These are phyloP conservation scores for Pogonocichla stellata DNA, from an alignment of 2,113 vertebrate genomes.

Conservation along the genomic window DNA sequence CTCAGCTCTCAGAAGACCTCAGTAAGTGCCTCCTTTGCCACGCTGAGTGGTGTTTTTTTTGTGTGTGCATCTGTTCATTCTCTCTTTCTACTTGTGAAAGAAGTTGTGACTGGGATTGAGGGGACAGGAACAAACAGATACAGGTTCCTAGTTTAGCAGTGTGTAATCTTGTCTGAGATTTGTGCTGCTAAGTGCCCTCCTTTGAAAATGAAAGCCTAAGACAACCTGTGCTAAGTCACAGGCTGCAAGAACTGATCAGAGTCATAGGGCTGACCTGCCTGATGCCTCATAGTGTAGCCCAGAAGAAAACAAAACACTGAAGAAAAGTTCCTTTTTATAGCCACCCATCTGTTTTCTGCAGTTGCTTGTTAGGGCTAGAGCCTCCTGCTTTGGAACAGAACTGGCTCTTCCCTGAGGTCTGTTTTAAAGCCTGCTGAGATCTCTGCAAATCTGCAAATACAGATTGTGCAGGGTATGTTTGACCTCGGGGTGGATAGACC, in stretches of 20 bases:
- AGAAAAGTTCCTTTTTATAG: background rate
- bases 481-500: background rate
- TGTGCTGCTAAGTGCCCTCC: background rate
- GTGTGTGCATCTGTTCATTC: background rate
- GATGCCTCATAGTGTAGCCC: background rate
- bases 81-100: background rate
- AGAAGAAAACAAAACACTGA: background rate
- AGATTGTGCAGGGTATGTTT: background rate
- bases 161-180: background rate
- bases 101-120: background rate
- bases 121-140: background rate
- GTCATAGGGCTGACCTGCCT: background rate
- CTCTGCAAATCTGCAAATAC: background rate
- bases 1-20: conserved; percentile 93
- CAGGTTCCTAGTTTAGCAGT: background rate
- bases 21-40: conserved; percentile 78
- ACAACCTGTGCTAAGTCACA: background rate
- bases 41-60: background rate
- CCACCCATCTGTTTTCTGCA: background rate
- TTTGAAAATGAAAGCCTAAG: background rate
- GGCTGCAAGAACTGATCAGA: background rate
- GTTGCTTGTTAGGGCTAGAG: background rate
- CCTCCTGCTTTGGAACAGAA: background rate
- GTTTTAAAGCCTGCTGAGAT: background rate
- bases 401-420: background rate